Percentiles rank a stretch among this genome's conserved stretches.
phyloP scores from a whole-genome alignment of 2,797 vertebrate genomes.

The Sebastes diploproa region DNA sequence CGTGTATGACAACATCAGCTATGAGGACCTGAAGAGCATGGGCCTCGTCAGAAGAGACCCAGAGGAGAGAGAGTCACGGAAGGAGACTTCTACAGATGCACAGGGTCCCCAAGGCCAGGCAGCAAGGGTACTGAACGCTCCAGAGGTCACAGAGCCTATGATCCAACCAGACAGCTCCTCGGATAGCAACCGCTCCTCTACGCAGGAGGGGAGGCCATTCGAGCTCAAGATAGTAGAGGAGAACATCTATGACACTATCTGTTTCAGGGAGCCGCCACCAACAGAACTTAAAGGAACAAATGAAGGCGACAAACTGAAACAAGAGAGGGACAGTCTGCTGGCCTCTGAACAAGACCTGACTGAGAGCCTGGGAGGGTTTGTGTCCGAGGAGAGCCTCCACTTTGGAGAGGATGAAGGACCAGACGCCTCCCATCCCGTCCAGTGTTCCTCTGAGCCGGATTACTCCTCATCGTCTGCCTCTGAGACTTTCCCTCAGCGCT shows the following conservation, averaged over 20 bases:
- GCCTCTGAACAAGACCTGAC: conserved; percentile 84
- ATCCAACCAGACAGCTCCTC: conserved; percentile 74
- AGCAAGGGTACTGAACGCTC: conserved; percentile 43
- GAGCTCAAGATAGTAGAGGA: conserved; percentile 90
- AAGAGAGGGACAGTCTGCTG: conserved; percentile 71
- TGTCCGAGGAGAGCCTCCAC: conserved; percentile 91
- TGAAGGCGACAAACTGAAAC: conserved; percentile 52
- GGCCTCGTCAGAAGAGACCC: conserved; percentile 86
- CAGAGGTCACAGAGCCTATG: conserved; percentile 54
- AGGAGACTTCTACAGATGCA: conserved; percentile 32
- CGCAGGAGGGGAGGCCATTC: conserved; percentile 69
- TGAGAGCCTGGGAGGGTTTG: conserved; percentile 78
- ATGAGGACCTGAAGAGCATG: conserved; percentile 94
- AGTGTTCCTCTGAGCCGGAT: conserved; percentile 76
- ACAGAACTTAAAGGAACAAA: conserved; percentile 45
- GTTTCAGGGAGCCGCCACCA: conserved; percentile 83
- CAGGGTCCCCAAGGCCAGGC: conserved; percentile 9
- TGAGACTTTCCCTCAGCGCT: conserved; percentile 78
- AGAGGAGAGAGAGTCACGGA: conserved; percentile 60
- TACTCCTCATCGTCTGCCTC: conserved; percentile 84
- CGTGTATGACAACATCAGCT: conserved; percentile 98
- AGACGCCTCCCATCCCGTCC: conserved; percentile 51
- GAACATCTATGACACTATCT: conserved; percentile 94
- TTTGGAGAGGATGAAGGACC: conserved; percentile 83
- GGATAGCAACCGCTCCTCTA: conserved; percentile 69